These are phyloP conservation scores for Chorisops tibialis DNA, from an alignment of 2,888 invertebrate species.

Conservation along the genomic window DNA sequence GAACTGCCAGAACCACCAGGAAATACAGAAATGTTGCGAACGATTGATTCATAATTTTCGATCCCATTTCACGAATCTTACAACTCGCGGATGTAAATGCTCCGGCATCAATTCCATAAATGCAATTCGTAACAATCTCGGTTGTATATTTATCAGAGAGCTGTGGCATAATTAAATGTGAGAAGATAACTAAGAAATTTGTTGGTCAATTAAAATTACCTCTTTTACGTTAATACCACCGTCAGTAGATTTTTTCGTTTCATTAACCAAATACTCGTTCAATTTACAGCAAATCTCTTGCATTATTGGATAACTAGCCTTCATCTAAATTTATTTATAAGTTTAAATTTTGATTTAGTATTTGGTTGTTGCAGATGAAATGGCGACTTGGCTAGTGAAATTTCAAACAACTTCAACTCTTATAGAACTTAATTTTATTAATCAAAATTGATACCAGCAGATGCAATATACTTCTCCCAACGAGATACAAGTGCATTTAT, in stretches of 20 bases:
- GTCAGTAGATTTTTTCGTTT: constrained; percentile 37
- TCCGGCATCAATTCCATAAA: constrained; percentile 52
- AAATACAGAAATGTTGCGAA: constrained; percentile 34
- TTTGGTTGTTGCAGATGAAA: too few relatives aligned
- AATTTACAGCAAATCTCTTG: constrained; percentile 50
- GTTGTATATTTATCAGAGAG: constrained; percentile 47
- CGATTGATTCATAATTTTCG: constrained; percentile 42
- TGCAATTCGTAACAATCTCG: constrained; percentile 53
- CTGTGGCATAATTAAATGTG: constrained; percentile 33
- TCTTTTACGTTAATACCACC: constrained; percentile 52
- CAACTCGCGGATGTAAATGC: constrained; percentile 44
- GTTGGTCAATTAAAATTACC: constrained; percentile 36
- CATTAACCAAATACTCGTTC: constrained; percentile 47
- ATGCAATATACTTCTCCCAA: too few relatives aligned
- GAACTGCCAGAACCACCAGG: constrained; percentile 36
- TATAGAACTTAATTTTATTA: too few relatives aligned
- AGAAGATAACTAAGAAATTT: background rate
- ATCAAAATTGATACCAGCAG: too few relatives aligned
- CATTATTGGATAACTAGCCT: constrained; percentile 54
- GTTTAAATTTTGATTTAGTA: constrained; percentile 2
- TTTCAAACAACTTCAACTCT: too few relatives aligned
- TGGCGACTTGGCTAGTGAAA: too few relatives aligned
- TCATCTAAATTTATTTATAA: constrained; percentile 45
- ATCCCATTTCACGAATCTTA: constrained; percentile 42
- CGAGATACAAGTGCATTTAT: too few relatives aligned